Base-by-base conservation (phyloP, 2,113 vertebrate genomes). In the Anolis sagrei region DNA sequence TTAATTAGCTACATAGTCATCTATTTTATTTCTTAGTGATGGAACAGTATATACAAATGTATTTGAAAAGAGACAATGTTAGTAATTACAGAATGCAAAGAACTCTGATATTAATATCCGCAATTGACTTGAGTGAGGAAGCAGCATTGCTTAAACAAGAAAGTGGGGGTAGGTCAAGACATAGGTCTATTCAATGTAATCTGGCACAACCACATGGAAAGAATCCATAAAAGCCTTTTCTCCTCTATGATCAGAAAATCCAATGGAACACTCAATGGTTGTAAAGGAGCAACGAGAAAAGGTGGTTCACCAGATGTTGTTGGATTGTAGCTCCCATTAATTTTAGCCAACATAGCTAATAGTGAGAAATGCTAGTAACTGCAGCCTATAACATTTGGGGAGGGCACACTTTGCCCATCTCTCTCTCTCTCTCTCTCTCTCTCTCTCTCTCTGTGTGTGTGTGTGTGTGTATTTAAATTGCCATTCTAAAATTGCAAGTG, bases 401-500 rank as follows among this genome's bases (percentile, higher is more conserved):
- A 44, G 54, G 18, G 14, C 54, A 58, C 18, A 58, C 54, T 58
- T 58, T 58, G 54, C 54, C 54, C 11, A 58, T 14, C 54, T n/a
- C n/a, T n/a, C n/a, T n/a, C n/a, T n/a, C n/a, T n/a, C n/a, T n/a
- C n/a, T n/a, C n/a, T n/a, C n/a, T n/a, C n/a, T n/a, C n/a, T n/a
- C n/a, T n/a, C n/a, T n/a, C n/a, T n/a, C n/a, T n/a, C n/a, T n/a
- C n/a, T n/a, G n/a, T n/a, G n/a, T n/a, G n/a, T 58, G 54, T 58
- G 4, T 44, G 39, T 44, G 39, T 44, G 39, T 2, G 39, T 44
- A 4, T 44, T 44, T 44, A n/a, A n/a, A n/a, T n/a, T n/a, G 29
- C 64, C 18, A 49, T 51, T 79, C 61, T 73, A 76, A 44, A 86
- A 87, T 69, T 90, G 80, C 51, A 75, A 68, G 44, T 66, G 74